Evolutionary conservation across 2,888 invertebrate species (phyloP).

Genomic region (Panzeria rudis): DNA sequence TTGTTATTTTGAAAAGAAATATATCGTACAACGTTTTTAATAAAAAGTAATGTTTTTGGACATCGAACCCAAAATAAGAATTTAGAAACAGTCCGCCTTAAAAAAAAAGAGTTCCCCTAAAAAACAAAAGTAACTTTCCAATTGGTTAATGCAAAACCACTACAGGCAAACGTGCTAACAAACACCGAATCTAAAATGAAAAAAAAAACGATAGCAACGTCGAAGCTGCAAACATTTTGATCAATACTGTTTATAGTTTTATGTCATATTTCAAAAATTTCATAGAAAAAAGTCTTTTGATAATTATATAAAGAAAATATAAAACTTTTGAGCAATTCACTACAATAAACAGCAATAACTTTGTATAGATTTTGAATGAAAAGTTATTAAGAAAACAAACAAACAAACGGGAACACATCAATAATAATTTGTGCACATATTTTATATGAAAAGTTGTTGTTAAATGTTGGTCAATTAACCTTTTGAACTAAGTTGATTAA

Average conservation of each 20-base stretch:
- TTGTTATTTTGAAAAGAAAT: no score
- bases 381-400: slow-evolving; percentile 44
- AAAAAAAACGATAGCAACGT: no score
- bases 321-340: background rate
- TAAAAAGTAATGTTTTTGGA: no score
- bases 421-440: slow-evolving; percentile 10
- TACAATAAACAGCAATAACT: background rate
- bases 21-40: no score
- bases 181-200: no score
- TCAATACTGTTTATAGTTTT: background rate
- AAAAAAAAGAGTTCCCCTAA: no score
- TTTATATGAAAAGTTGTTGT: background rate
- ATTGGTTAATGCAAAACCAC: no score
- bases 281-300: slow-evolving; percentile 27
- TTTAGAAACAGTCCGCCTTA: no score
- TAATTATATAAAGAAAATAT: slow-evolving; percentile 26
- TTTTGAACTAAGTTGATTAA: background rate
- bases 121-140: no score
- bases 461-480: slow-evolving; percentile 17
- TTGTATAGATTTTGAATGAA: slow-evolving; percentile 37
- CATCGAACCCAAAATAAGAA: no score
- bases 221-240: background rate
- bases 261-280: background rate
- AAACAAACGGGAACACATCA: slow-evolving; percentile 16
- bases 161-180: no score